These are phyloP conservation scores for Clinocottus analis DNA, from an alignment of 2,113 vertebrate species.

Conservation along the genomic window DNA sequence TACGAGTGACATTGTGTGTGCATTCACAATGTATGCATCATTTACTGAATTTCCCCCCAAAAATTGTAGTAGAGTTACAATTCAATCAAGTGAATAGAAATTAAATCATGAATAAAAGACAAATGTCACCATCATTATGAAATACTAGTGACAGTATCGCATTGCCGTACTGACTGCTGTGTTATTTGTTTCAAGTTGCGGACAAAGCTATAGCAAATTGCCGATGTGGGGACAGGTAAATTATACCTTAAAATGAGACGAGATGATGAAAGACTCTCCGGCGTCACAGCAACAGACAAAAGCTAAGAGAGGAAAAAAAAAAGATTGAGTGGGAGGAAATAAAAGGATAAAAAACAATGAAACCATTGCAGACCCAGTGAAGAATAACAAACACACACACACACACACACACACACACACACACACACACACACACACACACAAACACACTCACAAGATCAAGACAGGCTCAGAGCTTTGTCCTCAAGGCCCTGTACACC, in stretches of 20 bases:
- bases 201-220: conserved; percentile 3
- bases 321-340: background rate
- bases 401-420: no score
- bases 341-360: background rate
- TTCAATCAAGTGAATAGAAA: background rate
- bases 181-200: background rate
- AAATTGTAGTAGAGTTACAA: background rate
- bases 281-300: background rate
- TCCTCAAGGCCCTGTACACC: background rate
- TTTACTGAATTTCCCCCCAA: background rate
- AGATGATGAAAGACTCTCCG: conserved; percentile 3
- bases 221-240: background rate
- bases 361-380: conserved; percentile 5
- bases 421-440: no score
- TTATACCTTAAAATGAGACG: conserved; percentile 1
- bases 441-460: conserved; percentile 7
- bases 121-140: background rate
- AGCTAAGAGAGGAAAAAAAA: conserved; percentile 1
- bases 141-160: background rate
- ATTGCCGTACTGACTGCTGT: background rate
- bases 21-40: background rate
- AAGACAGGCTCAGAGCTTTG: conserved; percentile 22
- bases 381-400: background rate
- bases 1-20: background rate
- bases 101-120: background rate